A percentile compares a stretch with the other conserved stretches of the same genome.
Evolutionary conservation across 2,797 vertebrate species (phyloP).

Genomic region (Numenius phaeopus): DNA sequence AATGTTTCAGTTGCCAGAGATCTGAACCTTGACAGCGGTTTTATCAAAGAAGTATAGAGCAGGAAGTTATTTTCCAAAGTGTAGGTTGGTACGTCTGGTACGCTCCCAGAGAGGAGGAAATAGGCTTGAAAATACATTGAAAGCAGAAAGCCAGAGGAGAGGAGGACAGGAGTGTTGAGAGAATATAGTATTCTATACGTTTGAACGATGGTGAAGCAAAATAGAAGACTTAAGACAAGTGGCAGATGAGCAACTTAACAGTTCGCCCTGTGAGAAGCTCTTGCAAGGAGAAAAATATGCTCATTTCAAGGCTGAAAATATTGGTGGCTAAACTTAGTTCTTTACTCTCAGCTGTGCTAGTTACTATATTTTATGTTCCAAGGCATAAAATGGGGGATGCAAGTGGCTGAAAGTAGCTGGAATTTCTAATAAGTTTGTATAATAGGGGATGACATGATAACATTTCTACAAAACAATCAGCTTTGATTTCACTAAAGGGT

Average conservation of each 20-base stretch:
- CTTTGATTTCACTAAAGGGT: not conserved
- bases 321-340: not conserved
- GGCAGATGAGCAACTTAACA: not conserved
- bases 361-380: not conserved
- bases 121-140: not conserved
- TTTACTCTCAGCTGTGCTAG: not conserved
- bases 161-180: not conserved
- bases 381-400: not conserved
- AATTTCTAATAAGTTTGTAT: not conserved
- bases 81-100: not conserved
- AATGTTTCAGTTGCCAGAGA: not conserved
- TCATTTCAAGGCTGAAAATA: not conserved
- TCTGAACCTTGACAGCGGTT: not conserved
- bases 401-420: not conserved
- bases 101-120: not conserved
- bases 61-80: not conserved
- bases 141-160: not conserved
- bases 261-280: not conserved
- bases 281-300: not conserved
- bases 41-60: not conserved
- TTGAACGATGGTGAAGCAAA: not conserved
- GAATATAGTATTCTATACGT: not conserved
- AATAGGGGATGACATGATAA: not conserved
- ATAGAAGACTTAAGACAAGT: not conserved
- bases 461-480: not conserved